Percentiles rank a stretch among this genome's conserved stretches.
Conservation (phyloP, 2,888 invertebrate species). For the Synanthedon vespiformis region DNA sequence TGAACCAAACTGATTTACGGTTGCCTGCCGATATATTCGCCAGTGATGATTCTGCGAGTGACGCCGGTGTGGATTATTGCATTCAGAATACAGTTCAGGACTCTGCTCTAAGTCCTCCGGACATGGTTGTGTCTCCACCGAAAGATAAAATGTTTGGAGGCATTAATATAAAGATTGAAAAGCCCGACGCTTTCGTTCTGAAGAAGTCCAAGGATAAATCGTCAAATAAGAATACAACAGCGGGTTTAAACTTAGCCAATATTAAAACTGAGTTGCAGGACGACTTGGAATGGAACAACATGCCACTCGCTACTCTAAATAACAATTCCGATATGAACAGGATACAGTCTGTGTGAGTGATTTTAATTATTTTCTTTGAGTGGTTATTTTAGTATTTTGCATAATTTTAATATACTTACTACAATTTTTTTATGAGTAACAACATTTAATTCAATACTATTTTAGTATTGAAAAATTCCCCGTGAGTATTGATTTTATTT, state of each 20-base stretch:
- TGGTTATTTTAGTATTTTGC: constrained; percentile 1
- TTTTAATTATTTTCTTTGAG: constrained; percentile 2
- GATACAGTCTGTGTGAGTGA: constrained; percentile 54
- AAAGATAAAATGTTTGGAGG: constrained; percentile 60
- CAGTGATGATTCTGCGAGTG: constrained; percentile 59
- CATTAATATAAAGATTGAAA: constrained; percentile 53
- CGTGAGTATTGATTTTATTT: too few species aligned
- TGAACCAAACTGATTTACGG: constrained; percentile 52
- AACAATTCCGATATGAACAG: constrained; percentile 47
- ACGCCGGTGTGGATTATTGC: constrained; percentile 38
- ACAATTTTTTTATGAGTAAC: too few species aligned
- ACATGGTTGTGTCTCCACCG: constrained; percentile 19
- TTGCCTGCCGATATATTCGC: constrained; percentile 65
- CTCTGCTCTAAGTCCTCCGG: constrained; percentile 19
- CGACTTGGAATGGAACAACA: constrained; percentile 60
- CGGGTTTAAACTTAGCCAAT: constrained; percentile 37
- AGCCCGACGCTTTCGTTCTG: constrained; percentile 15
- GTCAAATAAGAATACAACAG: constrained; percentile 8
- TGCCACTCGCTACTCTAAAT: constrained; percentile 58
- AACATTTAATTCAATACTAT: not conserved
- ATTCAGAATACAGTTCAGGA: constrained; percentile 34
- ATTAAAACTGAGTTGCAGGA: constrained; percentile 65
- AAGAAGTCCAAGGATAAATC: not conserved
- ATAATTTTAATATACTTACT: not conserved
- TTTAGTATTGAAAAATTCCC: too few species aligned